Evolutionary conservation across 2,113 vertebrate species (phyloP), one percentile per base, ranked within the genome.

Genomic region (Urocolius indicus): DNA sequence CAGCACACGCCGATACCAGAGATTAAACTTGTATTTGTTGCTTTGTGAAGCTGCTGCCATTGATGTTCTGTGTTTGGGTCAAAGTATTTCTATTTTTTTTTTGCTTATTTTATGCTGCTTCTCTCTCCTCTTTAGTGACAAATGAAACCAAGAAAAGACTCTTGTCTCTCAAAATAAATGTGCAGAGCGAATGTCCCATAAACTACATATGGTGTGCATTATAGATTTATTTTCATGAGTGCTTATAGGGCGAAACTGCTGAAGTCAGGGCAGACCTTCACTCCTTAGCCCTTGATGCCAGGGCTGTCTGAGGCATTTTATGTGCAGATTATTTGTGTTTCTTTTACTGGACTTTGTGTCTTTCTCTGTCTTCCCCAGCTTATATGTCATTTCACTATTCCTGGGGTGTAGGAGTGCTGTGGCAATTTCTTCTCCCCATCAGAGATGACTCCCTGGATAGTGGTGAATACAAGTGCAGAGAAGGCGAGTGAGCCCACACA

Each of bases 161-260:
- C 72, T 77, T 74, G 26, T 84, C 65, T 94, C 93, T 92, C 61
- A 89, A 66, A 89, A 81, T 57, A 92, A 92, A 65, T 72, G 78
- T 16, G 23, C 69, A 63, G 55, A 41, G 32, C 2, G 19, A 84
- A 49, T 68, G 66, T 20, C 55, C 49, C 5, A 1, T 41, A 43
- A 86, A 51, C 2, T 26, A 57, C 81, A 49, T 43, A 24, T 78
- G 87, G 76, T 92, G 57, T 57, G 57, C n/a, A 24, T 94, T 95
- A 79, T 32, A 18, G 61, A 67, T 73, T 71, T 62, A 62, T 86
- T 88, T 95, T 75, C 61, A 16, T 8, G 51, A 66, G 13, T 66
- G 16, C 67, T 80, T 34, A 30, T 83, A 79, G 72, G 84, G 73
- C 51, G 72, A 95, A 92, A 51, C 52, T 88, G 76, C 89, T 86